Conservation (phyloP, 2,113 vertebrate species). For the Entelurus aequoreus region DNA sequence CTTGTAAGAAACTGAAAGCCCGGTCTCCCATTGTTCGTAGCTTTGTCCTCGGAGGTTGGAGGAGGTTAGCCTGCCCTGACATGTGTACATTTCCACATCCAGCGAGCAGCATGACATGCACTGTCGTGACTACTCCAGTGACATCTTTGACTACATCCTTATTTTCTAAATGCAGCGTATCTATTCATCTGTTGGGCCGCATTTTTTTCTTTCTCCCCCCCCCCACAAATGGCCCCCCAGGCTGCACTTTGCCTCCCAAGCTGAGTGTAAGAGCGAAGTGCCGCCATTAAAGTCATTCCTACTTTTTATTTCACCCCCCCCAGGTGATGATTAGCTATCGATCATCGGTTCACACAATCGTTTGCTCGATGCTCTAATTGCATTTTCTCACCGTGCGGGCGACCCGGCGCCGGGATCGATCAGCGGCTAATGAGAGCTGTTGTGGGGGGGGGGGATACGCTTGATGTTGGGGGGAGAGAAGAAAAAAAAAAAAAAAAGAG, state of each 20-base stretch:
- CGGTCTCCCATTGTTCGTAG: too few species aligned
- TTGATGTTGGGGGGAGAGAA: neutral
- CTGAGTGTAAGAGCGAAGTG: slow-evolving; percentile 5
- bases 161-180: too few species aligned
- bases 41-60: too few species aligned
- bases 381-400: slow-evolving; percentile 55
- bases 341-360: slow-evolving; percentile 60
- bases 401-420: slow-evolving; percentile 49
- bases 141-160: too few species aligned
- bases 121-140: too few species aligned
- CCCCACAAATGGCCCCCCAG: too few species aligned
- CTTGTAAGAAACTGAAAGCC: too few species aligned
- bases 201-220: too few species aligned
- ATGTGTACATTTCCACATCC: too few species aligned
- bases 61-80: too few species aligned
- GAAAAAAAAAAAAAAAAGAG: slow-evolving; percentile 13
- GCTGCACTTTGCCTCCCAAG: neutral
- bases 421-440: slow-evolving; percentile 60
- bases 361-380: slow-evolving; percentile 68
- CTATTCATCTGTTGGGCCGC: too few species aligned
- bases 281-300: neutral
- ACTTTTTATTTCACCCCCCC: slow-evolving; percentile 27
- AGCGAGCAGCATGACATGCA: too few species aligned
- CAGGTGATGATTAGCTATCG: slow-evolving; percentile 67
- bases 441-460: neutral